Base-by-base conservation (phyloP, 2,797 vertebrate species). In the Anisognathus igniventris region DNA sequence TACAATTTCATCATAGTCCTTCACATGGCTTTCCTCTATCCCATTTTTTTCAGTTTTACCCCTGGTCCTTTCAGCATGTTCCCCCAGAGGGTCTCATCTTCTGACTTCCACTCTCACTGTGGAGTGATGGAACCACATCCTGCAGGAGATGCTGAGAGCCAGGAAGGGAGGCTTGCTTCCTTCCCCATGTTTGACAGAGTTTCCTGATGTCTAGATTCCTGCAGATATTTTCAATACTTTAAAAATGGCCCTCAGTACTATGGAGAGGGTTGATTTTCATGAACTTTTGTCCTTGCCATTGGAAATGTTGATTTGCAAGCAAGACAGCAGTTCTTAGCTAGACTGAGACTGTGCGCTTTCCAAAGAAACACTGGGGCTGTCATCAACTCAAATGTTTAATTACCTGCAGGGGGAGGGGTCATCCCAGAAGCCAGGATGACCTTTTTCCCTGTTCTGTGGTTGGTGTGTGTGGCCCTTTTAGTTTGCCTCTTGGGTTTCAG, bases 301-400 rank as follows among this genome's bases (percentile, higher is more conserved):
- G 70, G 65, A 84, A 88, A 72, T 54, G 39, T 3, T 68, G 47
- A 54, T 78, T 77, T 93, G 24, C 35, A 93, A 33, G 68, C 78
- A 71, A 57, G 64, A 56, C 28, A 33, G 7, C 12, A 54, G 28
- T 60, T 86, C 70, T 74, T 85, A 57, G 31, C 53, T 60, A 48
- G 44, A 28, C 30, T 71, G 75, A 27, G 53, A 57, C 35, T 47
- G 9, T 0, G 2, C 0, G 0, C 23, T 74, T 90, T 53, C 37
- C 68, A 44, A 71, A 71, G 53, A 47, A 71, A 71, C 48, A 27
- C 25, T 7, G 4, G 35, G 25, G 30, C 39, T 86, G 81, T 94
- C 91, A 88, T 74, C 92, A 83, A 25, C 50, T 68, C 35, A 44
- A 40, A n/a, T 61, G 6, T 83, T 91, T 90, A 83, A 96, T 85